Conservation (phyloP, 2,797 vertebrate species). For the Trachurus trachurus region DNA sequence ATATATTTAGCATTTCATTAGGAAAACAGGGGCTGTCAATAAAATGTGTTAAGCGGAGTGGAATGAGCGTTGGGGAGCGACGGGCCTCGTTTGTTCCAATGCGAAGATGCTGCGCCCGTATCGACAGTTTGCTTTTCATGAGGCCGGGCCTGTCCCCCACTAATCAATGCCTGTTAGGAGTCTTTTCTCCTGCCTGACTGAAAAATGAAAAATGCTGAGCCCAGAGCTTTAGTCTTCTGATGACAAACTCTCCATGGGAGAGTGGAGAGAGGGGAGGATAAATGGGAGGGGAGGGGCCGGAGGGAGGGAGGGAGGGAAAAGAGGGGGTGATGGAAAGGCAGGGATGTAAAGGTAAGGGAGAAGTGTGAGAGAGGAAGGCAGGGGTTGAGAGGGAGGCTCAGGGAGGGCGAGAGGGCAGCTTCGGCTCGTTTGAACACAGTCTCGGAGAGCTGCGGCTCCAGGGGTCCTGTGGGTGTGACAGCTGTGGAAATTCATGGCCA, state of each 20-base stretch:
- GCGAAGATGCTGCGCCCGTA: constrained; percentile 83
- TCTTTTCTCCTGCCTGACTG: constrained; percentile 85
- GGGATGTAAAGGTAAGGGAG: constrained; percentile 75
- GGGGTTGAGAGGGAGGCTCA: constrained; percentile 62
- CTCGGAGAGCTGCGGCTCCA: constrained; percentile 61
- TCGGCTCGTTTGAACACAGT: constrained; percentile 78
- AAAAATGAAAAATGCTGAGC: constrained; percentile 85
- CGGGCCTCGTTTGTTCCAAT: constrained; percentile 84
- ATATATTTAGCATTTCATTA: constrained; percentile 89
- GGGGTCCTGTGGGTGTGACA: constrained; percentile 83
- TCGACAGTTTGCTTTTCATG: constrained; percentile 86
- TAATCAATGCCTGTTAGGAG: constrained; percentile 85
- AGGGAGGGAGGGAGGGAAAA: not conserved
- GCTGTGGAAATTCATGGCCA: constrained; percentile 91
- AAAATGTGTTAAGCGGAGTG: constrained; percentile 87
- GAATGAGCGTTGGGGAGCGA: constrained; percentile 83
- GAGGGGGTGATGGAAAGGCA: constrained; percentile 46
- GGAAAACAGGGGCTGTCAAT: constrained; percentile 87
- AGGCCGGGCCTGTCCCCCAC: constrained; percentile 75
- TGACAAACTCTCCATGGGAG: constrained; percentile 79
- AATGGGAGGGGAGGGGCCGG: constrained; percentile 17
- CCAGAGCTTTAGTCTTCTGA: constrained; percentile 77
- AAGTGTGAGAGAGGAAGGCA: constrained; percentile 77
- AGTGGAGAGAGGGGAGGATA: constrained; percentile 35
- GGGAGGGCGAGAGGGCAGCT: constrained; percentile 73